These are phyloP conservation scores for Argyresthia goedartella DNA, from an alignment of 2,888 invertebrate genomes.

Conservation along the genomic window DNA sequence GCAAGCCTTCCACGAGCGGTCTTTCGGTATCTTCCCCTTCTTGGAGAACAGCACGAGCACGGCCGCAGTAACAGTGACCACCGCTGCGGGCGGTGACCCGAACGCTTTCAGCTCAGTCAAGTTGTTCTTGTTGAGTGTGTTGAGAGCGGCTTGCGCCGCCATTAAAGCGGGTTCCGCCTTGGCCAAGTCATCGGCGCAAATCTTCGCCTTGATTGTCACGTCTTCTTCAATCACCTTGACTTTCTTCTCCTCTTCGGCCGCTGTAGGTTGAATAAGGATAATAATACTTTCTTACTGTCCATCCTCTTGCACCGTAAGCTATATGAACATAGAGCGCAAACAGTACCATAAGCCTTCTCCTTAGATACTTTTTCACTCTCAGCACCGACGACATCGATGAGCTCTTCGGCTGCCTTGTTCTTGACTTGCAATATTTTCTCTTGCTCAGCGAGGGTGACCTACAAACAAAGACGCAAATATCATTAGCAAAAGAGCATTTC, in stretches of 20 bases:
- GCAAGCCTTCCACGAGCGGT: constrained; percentile 92
- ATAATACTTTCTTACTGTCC: not conserved
- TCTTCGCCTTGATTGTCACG: constrained; percentile 85
- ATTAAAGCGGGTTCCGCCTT: constrained; percentile 92
- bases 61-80: constrained; percentile 88
- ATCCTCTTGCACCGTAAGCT: too few relatives aligned
- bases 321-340: not conserved
- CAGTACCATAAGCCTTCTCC: constrained; percentile 82
- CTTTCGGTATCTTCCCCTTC: constrained; percentile 90
- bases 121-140: constrained; percentile 94
- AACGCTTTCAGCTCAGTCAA: constrained; percentile 95
- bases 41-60: constrained; percentile 88
- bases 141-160: constrained; percentile 91
- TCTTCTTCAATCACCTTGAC: constrained; percentile 91
- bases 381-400: constrained; percentile 87
- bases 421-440: constrained; percentile 88
- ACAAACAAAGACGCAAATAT: constrained; percentile 4
- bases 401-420: constrained; percentile 89
- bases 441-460: constrained; percentile 75
- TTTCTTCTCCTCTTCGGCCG: constrained; percentile 89
- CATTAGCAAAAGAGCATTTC: not conserved
- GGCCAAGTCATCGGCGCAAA: constrained; percentile 90
- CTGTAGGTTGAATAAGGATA: constrained; percentile 29
- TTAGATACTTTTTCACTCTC: constrained; percentile 93
- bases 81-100: constrained; percentile 90